A percentile compares a stretch with the other conserved stretches of the same genome.
These are phyloP conservation scores for Cosmorhoe ocellata DNA, from an alignment of 2,888 invertebrate species.

Conservation along the genomic window DNA sequence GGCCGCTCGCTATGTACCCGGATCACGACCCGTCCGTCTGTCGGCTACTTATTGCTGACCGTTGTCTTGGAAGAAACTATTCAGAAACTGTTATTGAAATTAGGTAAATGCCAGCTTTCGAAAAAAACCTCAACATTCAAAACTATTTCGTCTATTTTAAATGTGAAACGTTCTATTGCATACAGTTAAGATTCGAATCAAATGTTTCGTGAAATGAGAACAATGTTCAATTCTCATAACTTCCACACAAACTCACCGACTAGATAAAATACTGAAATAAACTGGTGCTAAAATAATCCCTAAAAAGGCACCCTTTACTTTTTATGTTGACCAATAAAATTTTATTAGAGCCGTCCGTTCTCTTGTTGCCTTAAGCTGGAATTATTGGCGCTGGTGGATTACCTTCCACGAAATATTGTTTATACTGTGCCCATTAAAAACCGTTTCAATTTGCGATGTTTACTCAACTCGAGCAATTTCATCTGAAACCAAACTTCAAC, in stretches of 20 bases:
- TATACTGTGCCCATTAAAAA: constrained; percentile 21
- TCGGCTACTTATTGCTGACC: constrained; percentile 19
- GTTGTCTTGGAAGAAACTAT: constrained; percentile 13
- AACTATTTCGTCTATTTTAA: neutral
- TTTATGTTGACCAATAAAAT: constrained; percentile 36
- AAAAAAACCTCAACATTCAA: too few relatives aligned
- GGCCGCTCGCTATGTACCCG: constrained; percentile 13
- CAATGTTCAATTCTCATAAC: constrained; percentile 25
- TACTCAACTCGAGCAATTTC: constrained; percentile 20
- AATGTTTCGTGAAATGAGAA: constrained; percentile 23
- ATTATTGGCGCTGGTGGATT: constrained; percentile 32
- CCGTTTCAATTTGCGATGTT: constrained; percentile 24
- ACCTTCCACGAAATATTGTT: constrained; percentile 28
- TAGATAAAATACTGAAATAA: constrained; percentile 25
- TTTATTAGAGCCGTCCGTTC: constrained; percentile 36
- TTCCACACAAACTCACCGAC: constrained; percentile 26
- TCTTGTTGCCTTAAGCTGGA: constrained; percentile 33
- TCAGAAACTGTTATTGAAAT: neutral
- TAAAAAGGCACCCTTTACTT: constrained; percentile 36
- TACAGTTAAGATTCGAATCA: constrained; percentile 2
- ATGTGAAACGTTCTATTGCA: neutral
- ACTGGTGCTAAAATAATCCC: constrained; percentile 34
- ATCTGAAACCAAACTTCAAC: constrained; percentile 20
- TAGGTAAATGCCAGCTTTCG: too few relatives aligned
- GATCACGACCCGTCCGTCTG: constrained; percentile 17